phyloP scores from a whole-genome alignment of 2,888 invertebrate species.

The Caenorhabditis panamensis region DNA sequence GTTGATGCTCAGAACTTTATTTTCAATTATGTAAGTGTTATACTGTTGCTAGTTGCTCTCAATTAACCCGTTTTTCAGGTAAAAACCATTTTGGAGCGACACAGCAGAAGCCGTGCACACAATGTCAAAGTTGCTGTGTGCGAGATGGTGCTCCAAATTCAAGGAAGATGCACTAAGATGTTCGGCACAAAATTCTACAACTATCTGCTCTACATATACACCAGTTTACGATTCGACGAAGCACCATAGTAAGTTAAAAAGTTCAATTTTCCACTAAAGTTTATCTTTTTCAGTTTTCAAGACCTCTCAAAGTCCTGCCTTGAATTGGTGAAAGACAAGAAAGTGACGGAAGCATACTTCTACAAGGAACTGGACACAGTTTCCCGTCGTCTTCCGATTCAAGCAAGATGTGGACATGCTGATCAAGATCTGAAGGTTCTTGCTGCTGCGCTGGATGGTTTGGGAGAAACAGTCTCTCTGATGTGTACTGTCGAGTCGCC shows the following conservation, averaged over 20 bases:
- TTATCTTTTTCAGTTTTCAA: conserved; percentile 28
- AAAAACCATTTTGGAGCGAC: not conserved
- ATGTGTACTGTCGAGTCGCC: conserved; percentile 36
- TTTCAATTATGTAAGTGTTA: conserved; percentile 11
- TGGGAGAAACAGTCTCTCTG: conserved; percentile 26
- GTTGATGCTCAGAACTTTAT: not conserved
- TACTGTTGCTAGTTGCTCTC: too few species aligned
- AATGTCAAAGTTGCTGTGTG: not conserved
- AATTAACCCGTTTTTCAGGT: too few species aligned
- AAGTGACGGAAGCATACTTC: conserved; percentile 1
- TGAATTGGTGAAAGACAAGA: not conserved
- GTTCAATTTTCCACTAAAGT: not conserved
- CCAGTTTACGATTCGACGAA: conserved; percentile 25
- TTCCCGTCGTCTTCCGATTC: not conserved
- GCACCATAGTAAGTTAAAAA: not conserved
- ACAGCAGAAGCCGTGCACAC: conserved; percentile 8
- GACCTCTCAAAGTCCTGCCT: conserved; percentile 7
- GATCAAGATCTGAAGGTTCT: not conserved
- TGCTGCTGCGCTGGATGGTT: conserved; percentile 4
- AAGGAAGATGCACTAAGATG: conserved; percentile 9
- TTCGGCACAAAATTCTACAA: conserved; percentile 5
- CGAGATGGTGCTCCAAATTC: conserved; percentile 14
- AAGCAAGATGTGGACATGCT: not conserved
- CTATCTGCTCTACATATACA: conserved; percentile 10
- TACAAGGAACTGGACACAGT: conserved; percentile 14